phyloP scores from a whole-genome alignment of 2,113 vertebrate species.

The Vanacampus margaritifer region DNA sequence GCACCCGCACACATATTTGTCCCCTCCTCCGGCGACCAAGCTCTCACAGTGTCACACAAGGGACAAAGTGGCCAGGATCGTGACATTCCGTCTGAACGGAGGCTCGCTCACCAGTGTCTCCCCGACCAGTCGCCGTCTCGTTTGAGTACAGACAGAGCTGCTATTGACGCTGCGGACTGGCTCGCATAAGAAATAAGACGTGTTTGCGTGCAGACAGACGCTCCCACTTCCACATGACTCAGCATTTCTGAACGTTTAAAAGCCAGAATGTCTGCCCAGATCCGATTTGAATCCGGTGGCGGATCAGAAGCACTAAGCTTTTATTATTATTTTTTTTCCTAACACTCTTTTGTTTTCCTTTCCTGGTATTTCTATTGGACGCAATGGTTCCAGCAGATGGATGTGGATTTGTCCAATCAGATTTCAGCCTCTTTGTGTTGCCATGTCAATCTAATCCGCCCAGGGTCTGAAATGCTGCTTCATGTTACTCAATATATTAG shows the following conservation, averaged over 20 bases:
- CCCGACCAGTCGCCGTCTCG: slow-evolving; percentile 18
- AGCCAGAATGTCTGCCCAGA: not conserved
- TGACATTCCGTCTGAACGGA: slow-evolving; percentile 53
- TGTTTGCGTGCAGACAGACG: slow-evolving; percentile 37
- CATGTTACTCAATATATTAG: too few relatives aligned
- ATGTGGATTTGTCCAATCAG: too few relatives aligned
- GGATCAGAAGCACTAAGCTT: too few relatives aligned
- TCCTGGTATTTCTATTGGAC: too few relatives aligned
- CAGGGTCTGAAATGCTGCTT: too few relatives aligned
- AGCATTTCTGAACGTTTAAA: slow-evolving; percentile 63
- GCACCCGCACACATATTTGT: too few relatives aligned
- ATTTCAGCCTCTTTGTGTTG: too few relatives aligned
- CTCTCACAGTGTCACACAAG: slow-evolving; percentile 28
- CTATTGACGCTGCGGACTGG: slow-evolving; percentile 42
- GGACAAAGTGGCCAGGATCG: slow-evolving; percentile 43
- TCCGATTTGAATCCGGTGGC: not conserved
- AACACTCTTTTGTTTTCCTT: too few relatives aligned
- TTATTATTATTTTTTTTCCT: too few relatives aligned
- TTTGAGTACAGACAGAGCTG: slow-evolving; percentile 45
- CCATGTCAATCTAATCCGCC: too few relatives aligned
- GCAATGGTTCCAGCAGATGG: too few relatives aligned
- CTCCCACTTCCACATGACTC: slow-evolving; percentile 48
- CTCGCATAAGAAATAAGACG: slow-evolving; percentile 29
- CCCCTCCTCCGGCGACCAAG: too few relatives aligned
- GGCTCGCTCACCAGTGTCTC: slow-evolving; percentile 32